phyloP scores from a whole-genome alignment of 1,140 invertebrate genomes.

The Drosophila grimshawi region DNA sequence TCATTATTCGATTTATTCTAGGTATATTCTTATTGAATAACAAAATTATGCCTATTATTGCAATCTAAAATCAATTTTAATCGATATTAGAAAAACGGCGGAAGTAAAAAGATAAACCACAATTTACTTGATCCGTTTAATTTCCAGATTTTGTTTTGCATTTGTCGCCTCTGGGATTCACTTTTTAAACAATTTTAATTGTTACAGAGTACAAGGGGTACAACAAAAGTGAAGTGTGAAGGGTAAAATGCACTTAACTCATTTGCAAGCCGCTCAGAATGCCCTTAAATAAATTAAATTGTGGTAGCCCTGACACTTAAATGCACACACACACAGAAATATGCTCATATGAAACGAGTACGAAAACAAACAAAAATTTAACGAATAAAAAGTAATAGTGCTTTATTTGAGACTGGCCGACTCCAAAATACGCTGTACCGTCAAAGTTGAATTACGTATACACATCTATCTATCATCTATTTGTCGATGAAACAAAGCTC shows the following conservation, averaged over 20 bases:
- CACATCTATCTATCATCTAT: too few species aligned
- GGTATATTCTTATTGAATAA: too few species aligned
- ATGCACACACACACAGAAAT: conserved; percentile 31
- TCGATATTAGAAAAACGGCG: too few species aligned
- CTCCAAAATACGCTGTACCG: neutral
- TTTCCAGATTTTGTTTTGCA: too few species aligned
- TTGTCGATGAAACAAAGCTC: too few species aligned
- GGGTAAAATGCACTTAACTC: conserved; percentile 70
- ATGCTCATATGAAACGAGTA: neutral
- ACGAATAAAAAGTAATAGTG: neutral
- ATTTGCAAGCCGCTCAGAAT: conserved; percentile 61
- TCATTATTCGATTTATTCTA: too few species aligned
- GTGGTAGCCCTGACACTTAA: conserved; percentile 73
- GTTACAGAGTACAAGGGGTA: neutral
- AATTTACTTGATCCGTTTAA: too few species aligned
- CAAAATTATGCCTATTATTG: too few species aligned
- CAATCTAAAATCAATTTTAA: too few species aligned
- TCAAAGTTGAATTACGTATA: too few species aligned
- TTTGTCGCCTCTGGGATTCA: neutral
- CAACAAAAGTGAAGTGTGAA: conserved; percentile 33
- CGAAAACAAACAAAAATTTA: neutral
- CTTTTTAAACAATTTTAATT: neutral
- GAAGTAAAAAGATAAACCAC: too few species aligned
- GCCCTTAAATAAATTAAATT: conserved; percentile 81
- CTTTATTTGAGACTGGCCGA: neutral